Evolutionary conservation across 1,140 invertebrate genomes (phyloP), one percentile per base, ranked within the genome.

Genomic region (Orussus abietinus): DNA sequence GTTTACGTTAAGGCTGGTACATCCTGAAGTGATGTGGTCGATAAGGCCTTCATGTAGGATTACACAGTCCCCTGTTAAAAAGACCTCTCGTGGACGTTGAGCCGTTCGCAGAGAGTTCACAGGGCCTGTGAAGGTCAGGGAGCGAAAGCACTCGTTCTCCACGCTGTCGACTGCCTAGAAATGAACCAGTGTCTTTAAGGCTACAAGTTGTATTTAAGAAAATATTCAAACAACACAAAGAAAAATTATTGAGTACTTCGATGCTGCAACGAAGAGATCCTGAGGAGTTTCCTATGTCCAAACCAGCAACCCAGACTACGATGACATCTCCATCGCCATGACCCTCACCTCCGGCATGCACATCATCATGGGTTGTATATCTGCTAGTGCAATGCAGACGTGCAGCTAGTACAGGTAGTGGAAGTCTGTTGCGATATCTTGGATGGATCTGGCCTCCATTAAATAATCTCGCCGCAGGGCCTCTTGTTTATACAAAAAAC

Each of bases 281-380:
- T 15, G 21, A 37, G 11, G 51, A 31, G 21, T 53, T 59, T 3
- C 61, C 58, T 12, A 69, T 45, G 32, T 71, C 66, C 17, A 72
- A 31, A 42, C 68, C 68, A 7, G 66, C 68, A 10, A 72, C 47
- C 69, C 68, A 72, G 11, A 58, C 58, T 7, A 72, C 65, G 15
- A 72, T 57, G 13, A 67, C 39, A 17, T 69, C 55, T 2, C 57
- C 56, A n/a, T 56, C 45, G 1, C 38, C 38, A 13, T 40, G 52
- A 30, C 28, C 42, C 6, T 62, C 48, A 11, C 48, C 49, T 12
- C 39, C 39, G 2, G 42, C 41, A 12, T 49, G 31, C 7, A 40
- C 38, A 4, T 59, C 49, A 2, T 57, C 35, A 7, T 35, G 21
- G 17, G 15, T 29, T 5, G 38, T 25, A 32, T 29, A 47, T 22